Base-by-base conservation (phyloP, 2,113 vertebrate genomes). In the Acinonyx jubatus region DNA sequence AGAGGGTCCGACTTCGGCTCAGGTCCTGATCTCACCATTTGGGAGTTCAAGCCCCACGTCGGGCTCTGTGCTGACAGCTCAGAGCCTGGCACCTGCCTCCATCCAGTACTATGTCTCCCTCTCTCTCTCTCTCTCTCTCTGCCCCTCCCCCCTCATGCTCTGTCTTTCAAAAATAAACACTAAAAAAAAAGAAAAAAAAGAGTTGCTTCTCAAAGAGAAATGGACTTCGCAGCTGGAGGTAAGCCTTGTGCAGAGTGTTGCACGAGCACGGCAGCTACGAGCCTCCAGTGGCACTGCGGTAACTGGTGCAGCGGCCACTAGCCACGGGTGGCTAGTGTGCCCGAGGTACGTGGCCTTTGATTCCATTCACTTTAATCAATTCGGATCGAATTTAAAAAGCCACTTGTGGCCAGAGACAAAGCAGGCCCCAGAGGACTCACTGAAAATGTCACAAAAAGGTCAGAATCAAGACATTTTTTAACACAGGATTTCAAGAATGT, bases 211-310 rank as follows among this genome's bases (percentile, higher is more conserved):
- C 38, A 31, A 38, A 7, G 36, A 41, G 55, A 45, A 50, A 21
- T 0, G 1, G 65, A 21, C 15, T 18, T 18, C 0, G 0, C 36
- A 7, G 1, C 0, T 0, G 14, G 16, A 50, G 21, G 33, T 0
- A 11, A 12, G 27, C 36, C 33, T 31, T 2, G 33, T 5, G 68
- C 4, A 1, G 27, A 15, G n/a, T 5, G 4, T 12, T 29, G 1
- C 2, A 0, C 1, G 15, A 41, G 36, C 45, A 1, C 41, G 36
- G 19, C 15, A 2, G 1, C 27, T 19, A 10, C 0, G 18, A 15
- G 0, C 7, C 38, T 7, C 15, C 0, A 21, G 65, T 31, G 8
- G 38, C 29, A 0, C 36, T 0, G 18, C 3, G 9, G 15, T 16
- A 50, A 19, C 0, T 0, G 0, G 36, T 4, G 13, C 0, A 0